phyloP scores from a whole-genome alignment of 1,140 invertebrate genomes.

The Tetragnatha versicolor region DNA sequence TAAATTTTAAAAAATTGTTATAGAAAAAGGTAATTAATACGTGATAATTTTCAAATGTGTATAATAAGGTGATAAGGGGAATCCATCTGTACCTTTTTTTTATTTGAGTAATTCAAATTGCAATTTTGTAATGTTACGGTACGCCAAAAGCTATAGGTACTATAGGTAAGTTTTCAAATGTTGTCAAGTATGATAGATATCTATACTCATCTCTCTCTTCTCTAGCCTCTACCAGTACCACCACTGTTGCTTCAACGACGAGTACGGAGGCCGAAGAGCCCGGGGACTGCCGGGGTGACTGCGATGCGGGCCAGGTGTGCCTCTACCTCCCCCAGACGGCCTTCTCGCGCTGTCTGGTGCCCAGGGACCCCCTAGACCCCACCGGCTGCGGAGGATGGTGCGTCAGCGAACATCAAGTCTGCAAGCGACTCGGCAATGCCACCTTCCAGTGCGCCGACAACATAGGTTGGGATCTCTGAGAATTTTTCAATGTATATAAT shows the following conservation, averaged over 20 bases:
- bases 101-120: too few species aligned
- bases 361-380: slow-evolving; percentile 71
- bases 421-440: slow-evolving; percentile 72
- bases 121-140: too few species aligned
- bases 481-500: not conserved
- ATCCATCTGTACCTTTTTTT: too few species aligned
- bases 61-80: too few species aligned
- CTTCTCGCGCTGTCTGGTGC: slow-evolving; percentile 70
- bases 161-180: too few species aligned
- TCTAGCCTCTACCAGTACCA: not conserved
- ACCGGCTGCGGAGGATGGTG: slow-evolving; percentile 80
- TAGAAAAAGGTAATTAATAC: too few species aligned
- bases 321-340: slow-evolving; percentile 71
- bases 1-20: too few species aligned
- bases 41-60: too few species aligned
- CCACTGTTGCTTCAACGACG: too few species aligned
- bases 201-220: not conserved
- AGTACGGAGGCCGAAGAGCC: not conserved
- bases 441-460: slow-evolving; percentile 66
- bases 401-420: slow-evolving; percentile 73
- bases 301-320: slow-evolving; percentile 68
- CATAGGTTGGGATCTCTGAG: slow-evolving; percentile 25
- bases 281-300: slow-evolving; percentile 56
- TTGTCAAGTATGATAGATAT: too few species aligned
- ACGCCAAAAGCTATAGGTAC: too few species aligned